These are phyloP conservation scores for Ophiothrix spiculata DNA, from an alignment of 35 echinoderm and acorn worm genomes.

Conservation along the genomic window DNA sequence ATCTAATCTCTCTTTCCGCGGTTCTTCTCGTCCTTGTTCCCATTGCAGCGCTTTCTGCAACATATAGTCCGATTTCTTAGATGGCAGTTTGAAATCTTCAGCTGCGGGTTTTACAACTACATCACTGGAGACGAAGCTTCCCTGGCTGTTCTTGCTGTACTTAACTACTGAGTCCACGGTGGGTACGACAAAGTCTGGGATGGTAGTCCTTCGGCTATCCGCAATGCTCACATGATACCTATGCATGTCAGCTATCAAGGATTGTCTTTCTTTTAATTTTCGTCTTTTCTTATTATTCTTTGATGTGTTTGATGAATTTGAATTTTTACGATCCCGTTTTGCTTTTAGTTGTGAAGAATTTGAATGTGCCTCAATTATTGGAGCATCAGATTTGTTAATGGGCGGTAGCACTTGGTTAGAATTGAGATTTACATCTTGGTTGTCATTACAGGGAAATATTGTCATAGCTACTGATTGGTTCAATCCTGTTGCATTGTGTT, in stretches of 20 bases:
- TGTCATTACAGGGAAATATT: no score
- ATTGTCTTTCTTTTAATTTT: constrained; percentile 21
- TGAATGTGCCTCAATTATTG: neutral
- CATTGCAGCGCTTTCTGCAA: constrained; percentile 58
- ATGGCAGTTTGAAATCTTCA: constrained; percentile 70
- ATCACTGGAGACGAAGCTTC: constrained; percentile 72
- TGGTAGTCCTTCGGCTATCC: constrained; percentile 26
- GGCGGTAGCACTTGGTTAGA: neutral
- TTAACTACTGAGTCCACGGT: constrained; percentile 29
- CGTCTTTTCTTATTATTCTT: constrained; percentile 23
- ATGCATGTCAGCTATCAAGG: constrained; percentile 36
- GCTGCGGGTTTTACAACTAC: constrained; percentile 42
- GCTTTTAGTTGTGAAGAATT: neutral
- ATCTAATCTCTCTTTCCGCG: constrained; percentile 39
- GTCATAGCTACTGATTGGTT: no score
- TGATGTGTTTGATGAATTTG: neutral
- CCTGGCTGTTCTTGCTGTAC: constrained; percentile 50
- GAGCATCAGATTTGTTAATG: neutral
- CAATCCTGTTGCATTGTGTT: no score
- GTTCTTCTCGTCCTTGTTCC: constrained; percentile 39
- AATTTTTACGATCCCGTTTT: neutral
- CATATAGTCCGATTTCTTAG: constrained; percentile 47
- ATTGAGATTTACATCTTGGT: no score
- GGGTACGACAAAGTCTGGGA: constrained; percentile 45
- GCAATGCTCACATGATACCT: constrained; percentile 62